Percentiles rank a stretch among this genome's conserved stretches.
phyloP scores from a whole-genome alignment of 2,888 invertebrate species.

The Acrobeloides nanus region DNA sequence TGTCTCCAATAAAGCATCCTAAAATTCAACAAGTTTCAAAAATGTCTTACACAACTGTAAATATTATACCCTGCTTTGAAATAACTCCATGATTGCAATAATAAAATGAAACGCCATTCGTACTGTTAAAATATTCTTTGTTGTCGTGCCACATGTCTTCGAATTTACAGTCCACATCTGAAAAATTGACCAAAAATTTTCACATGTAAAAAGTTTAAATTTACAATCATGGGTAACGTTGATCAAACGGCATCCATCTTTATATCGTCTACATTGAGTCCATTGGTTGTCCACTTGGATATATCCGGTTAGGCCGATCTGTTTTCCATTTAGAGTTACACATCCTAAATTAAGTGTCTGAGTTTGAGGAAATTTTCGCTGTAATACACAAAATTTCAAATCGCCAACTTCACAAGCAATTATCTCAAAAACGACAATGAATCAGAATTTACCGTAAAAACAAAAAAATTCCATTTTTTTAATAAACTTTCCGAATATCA shows the following conservation, averaged over 20 bases:
- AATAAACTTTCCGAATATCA: no score
- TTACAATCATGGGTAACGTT: slow-evolving; percentile 31
- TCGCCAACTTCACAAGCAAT: no score
- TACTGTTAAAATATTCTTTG: slow-evolving; percentile 22
- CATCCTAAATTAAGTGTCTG: slow-evolving; percentile 20
- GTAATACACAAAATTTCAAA: no score
- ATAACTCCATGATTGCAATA: slow-evolving; percentile 27
- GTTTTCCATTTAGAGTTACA: slow-evolving; percentile 21
- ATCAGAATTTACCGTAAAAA: no score
- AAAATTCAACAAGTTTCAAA: slow-evolving; percentile 4
- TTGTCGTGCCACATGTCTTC: slow-evolving; percentile 19
- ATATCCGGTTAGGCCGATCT: slow-evolving; percentile 24
- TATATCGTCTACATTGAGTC: slow-evolving; percentile 25
- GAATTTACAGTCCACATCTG: slow-evolving; percentile 26
- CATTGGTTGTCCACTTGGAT: slow-evolving; percentile 27
- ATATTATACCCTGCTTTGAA: slow-evolving; percentile 20
- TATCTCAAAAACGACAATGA: no score
- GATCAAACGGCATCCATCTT: slow-evolving; percentile 30
- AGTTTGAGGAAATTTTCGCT: slow-evolving; percentile 7
- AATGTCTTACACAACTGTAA: slow-evolving; percentile 5
- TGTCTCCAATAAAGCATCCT: slow-evolving; percentile 25
- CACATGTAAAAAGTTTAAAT: slow-evolving; percentile 4
- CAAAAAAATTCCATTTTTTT: no score
- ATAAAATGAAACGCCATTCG: slow-evolving; percentile 17
- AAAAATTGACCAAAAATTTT: background rate